Conservation (phyloP, 64 coral and sea anemone genomes). For the Orbicella faveolata region DNA sequence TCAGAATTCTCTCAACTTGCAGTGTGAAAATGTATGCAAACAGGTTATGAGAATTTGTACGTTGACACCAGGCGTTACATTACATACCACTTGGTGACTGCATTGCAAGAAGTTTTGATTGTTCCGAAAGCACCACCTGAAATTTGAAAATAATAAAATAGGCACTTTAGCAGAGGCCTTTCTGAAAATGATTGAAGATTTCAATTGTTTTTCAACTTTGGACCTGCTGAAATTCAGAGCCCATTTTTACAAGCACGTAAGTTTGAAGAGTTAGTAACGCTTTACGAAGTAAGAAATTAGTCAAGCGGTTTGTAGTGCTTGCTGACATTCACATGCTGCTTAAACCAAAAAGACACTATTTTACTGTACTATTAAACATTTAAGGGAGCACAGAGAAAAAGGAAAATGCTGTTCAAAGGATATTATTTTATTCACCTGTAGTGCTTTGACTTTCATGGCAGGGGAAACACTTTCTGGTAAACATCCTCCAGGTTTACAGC, state of each 20-base stretch:
- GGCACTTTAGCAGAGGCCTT: background rate
- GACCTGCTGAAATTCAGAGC: too few relatives aligned
- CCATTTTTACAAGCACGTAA: too few relatives aligned
- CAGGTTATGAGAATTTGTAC: background rate
- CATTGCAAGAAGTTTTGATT: conserved; percentile 5
- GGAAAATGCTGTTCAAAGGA: background rate
- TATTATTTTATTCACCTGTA: background rate
- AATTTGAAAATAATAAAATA: background rate
- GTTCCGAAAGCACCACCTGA: conserved; percentile 9
- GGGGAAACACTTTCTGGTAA: background rate
- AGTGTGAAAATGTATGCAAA: background rate
- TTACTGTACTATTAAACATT: too few relatives aligned
- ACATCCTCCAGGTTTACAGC: background rate
- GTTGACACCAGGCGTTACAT: background rate
- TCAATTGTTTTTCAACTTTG: too few relatives aligned
- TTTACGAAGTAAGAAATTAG: too few relatives aligned
- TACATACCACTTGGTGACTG: conserved; percentile 27
- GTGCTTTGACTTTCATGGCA: conserved; percentile 11
- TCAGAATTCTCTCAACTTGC: background rate
- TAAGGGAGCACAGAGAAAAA: background rate
- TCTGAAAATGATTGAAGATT: too few relatives aligned
- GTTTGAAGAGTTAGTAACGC: too few relatives aligned
- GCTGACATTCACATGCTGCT: too few relatives aligned
- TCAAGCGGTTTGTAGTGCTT: too few relatives aligned
- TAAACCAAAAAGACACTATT: too few relatives aligned